Evolutionary conservation across 2,113 vertebrate genomes (phyloP), one percentile per base, ranked within the genome.

Genomic region (Pseudorectes ferrugineus): DNA sequence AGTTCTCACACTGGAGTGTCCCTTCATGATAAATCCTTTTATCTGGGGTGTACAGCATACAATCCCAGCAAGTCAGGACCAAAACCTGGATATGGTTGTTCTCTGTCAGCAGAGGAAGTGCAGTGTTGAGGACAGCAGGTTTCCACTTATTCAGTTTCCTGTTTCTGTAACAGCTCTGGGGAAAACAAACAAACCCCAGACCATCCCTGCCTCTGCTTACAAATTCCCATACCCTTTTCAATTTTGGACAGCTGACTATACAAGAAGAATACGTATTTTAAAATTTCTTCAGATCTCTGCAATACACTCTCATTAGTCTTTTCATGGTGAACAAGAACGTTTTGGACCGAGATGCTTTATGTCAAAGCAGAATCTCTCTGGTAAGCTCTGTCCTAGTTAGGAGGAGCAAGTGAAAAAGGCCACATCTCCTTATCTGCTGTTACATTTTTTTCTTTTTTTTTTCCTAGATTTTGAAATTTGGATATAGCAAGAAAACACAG

Each of bases 61-160:
- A 12, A 26, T 73, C 36, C n/a, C 48, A 85, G 23, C 48, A 66
- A 67, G 40, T 26, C 38, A 74, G 70, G 22, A 70, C 33, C 65
- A 43, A 78, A 73, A 62, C 24, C 48, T 55, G 14, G 21, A 24
- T 38, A 55, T 14, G 36, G 31, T 12, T 72, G 6, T 25, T 68
- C 43, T 87, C 52, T 0, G 0, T 25, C 51, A 62, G 59, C 52
- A 85, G 36, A 52, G 35, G 51, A 66, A 77, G 26, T 0, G 0
- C 24, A 11, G 11, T 5, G 2, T 33, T 73, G 38, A 46, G 54
- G 40, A 70, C 65, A 82, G 46, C 0, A 63, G 31, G 7, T 58
- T 68, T 72, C 70, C 20, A 78, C 7, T 13, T 22, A 42, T n/a
- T 61, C 5, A 0, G 5, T 61, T 93, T 81, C n/a, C 42, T 72